Conservation (phyloP, 2,888 invertebrate genomes). For the Rhimphoctona megacephalus region DNA sequence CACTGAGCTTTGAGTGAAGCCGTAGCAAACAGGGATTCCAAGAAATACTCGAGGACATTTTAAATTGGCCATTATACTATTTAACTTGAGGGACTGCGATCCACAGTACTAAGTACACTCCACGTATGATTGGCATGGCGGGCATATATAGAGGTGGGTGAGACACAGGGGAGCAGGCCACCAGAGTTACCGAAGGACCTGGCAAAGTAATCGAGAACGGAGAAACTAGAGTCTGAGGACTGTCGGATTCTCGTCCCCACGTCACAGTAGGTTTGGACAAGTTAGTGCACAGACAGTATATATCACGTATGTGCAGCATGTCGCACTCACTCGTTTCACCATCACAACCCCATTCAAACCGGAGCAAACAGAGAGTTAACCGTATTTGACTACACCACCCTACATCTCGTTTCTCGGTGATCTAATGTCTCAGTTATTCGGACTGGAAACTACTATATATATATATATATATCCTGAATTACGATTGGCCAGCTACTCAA, state of each 20-base stretch:
- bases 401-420: slow-evolving; percentile 69
- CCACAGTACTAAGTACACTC: slow-evolving; percentile 56
- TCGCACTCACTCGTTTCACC: slow-evolving; percentile 39
- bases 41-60: slow-evolving; percentile 83
- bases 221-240: slow-evolving; percentile 47
- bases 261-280: slow-evolving; percentile 65
- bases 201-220: slow-evolving; percentile 73
- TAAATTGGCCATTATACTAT: slow-evolving; percentile 85
- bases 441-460: slow-evolving; percentile 64
- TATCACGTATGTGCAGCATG: slow-evolving; percentile 73
- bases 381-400: slow-evolving; percentile 82
- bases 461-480: background rate
- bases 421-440: slow-evolving; percentile 79
- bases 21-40: slow-evolving; percentile 81
- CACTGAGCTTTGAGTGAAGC: slow-evolving; percentile 25
- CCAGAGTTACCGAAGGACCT: slow-evolving; percentile 68
- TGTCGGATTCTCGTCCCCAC: slow-evolving; percentile 21
- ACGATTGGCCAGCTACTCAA: slow-evolving; percentile 52
- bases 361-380: slow-evolving; percentile 83
- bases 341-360: slow-evolving; percentile 79
- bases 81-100: slow-evolving; percentile 83
- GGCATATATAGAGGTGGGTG: slow-evolving; percentile 39
- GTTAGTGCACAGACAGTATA: slow-evolving; percentile 67
- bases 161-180: slow-evolving; percentile 62
- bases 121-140: slow-evolving; percentile 68